Evolutionary conservation across 1,140 invertebrate species (phyloP).

Genomic region (Papilio aristodemus): DNA sequence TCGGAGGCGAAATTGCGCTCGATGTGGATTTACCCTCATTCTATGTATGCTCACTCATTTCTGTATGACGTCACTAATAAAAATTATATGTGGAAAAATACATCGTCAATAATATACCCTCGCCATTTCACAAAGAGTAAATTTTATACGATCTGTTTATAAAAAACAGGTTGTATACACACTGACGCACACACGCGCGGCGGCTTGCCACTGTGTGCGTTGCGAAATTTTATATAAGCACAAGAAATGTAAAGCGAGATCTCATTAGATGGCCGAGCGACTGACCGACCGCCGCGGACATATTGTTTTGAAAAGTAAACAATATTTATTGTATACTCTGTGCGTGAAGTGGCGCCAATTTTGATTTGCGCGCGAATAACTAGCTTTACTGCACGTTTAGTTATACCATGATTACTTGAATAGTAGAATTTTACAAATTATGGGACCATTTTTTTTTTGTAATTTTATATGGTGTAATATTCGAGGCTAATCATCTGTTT

Average conservation of each 20-base stretch:
- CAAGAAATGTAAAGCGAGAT: constrained; percentile 35
- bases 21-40: not conserved
- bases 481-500: not conserved
- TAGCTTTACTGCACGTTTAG: not conserved
- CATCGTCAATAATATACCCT: constrained; percentile 25
- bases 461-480: not conserved
- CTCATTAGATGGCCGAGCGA: constrained; percentile 38
- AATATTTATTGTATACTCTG: constrained; percentile 33
- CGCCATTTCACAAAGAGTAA: constrained; percentile 3
- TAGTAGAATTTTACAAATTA: not conserved
- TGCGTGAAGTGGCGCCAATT: constrained; percentile 21
- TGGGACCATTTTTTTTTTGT: not conserved
- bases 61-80: constrained; percentile 6
- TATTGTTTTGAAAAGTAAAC: constrained; percentile 30
- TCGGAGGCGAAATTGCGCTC: not conserved
- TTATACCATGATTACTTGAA: constrained; percentile 1
- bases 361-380: constrained; percentile 16
- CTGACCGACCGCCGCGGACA: constrained; percentile 33
- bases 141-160: constrained; percentile 22
- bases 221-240: constrained; percentile 43
- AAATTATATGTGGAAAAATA: constrained; percentile 2
- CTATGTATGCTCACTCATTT: constrained; percentile 2
- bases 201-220: constrained; percentile 31
- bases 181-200: not conserved
- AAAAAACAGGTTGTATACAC: constrained; percentile 30